Base-by-base conservation (phyloP, 2,797 vertebrate species). In the Synanceia verrucosa region DNA sequence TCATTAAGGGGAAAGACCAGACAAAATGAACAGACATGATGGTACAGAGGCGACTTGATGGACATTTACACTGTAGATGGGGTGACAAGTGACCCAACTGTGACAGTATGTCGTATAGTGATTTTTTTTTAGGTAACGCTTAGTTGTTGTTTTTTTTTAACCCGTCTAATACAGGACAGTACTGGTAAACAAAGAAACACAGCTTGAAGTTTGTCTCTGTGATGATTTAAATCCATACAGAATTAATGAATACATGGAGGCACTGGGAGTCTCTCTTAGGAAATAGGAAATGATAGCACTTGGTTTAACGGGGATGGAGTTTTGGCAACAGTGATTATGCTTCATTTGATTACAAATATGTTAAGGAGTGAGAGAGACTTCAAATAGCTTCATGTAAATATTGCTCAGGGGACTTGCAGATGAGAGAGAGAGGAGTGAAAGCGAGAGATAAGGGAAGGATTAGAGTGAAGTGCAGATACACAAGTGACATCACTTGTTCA, bases 311-410 rank as follows among this genome's bases (percentile, higher is more conserved):
- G 63, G 29, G 36, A 44, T 65, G 36, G 24, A 78, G 55, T 79
- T 52, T 79, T 73, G 64, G 77, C 51, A 61, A 56, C 57, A 56
- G 63, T 80, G 76, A 60, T 78, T 82, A 48, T 12, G 46, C 66
- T 78, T 74, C 73, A 81, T 86, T 88, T 81, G 60, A 53, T 76
- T 70, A 78, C 71, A 87, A 85, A 83, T 81, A 76, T 73, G 72
- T 36, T 73, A 41, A 68, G 67, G 76, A 66, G 18, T 65, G 44
- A 78, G 71, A 75, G 74, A 79, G 61, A 56, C 60, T 78, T 76
- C 39, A 65, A 79, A 79, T 63, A 48, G 48, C 55, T 70, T 91
- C 88, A 87, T 87, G 82, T 84, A 87, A 87, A 88, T 82, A 74
- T 73, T 72, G 73, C 75, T 79, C 46, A 60, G 19, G 76, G 77